Percentiles rank a stretch among this genome's conserved stretches.
These are phyloP conservation scores for Cardiocondyla obscurior DNA, from an alignment of 1,140 invertebrate genomes.

Conservation along the genomic window DNA sequence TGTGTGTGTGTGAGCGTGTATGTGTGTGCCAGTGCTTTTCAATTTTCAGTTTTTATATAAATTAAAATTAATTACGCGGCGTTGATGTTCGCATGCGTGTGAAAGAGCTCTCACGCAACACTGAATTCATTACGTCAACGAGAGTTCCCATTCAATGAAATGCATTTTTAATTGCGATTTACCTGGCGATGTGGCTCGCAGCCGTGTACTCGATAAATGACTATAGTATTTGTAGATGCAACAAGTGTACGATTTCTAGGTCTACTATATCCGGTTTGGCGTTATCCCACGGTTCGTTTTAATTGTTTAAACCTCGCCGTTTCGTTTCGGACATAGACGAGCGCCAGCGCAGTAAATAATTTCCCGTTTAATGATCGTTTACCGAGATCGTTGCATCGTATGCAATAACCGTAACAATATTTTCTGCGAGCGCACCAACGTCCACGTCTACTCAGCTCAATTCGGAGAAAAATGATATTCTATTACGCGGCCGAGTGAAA, in stretches of 20 bases:
- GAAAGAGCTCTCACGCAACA: not conserved
- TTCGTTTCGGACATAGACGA: constrained; percentile 10
- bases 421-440: not conserved
- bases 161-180: constrained; percentile 67
- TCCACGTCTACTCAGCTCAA: not conserved
- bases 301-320: constrained; percentile 48
- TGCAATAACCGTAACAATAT: not conserved
- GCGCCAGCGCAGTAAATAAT: not conserved
- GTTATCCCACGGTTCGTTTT: constrained; percentile 38
- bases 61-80: constrained; percentile 12
- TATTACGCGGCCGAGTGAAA: not conserved
- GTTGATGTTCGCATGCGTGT: not conserved
- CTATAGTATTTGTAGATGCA: constrained; percentile 70
- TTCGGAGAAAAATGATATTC: not conserved
- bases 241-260: constrained; percentile 73
- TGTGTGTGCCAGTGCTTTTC: not conserved
- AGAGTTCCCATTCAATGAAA: constrained; percentile 59
- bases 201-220: constrained; percentile 67
- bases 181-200: constrained; percentile 31
- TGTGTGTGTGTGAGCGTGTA: not conserved
- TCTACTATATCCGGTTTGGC: constrained; percentile 67
- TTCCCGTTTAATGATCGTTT: not conserved
- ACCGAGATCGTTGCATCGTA: not conserved
- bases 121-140: constrained; percentile 41
- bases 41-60: not conserved